Evolutionary conservation across 2,113 vertebrate genomes (phyloP).

Genomic region (Podarcis cretensis): DNA sequence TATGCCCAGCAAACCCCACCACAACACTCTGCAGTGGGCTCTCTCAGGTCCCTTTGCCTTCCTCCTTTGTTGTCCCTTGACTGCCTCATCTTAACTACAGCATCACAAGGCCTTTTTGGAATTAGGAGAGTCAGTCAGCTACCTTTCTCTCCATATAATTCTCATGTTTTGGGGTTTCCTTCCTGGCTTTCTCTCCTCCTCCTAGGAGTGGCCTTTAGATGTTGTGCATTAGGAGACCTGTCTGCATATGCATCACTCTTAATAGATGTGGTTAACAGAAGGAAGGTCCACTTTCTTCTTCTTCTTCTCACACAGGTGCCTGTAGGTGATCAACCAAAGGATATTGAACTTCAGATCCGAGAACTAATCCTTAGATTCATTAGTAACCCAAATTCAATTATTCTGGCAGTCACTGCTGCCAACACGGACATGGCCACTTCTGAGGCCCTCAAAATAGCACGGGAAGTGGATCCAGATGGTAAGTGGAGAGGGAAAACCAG

Average conservation of each 20-base stretch:
- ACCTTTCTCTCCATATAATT: neutral
- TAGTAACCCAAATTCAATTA: conserved; percentile 97
- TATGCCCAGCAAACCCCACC: too few relatives aligned
- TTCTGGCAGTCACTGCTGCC: conserved; percentile 95
- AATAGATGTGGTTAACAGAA: neutral
- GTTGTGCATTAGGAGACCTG: neutral
- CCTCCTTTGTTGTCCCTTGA: neutral
- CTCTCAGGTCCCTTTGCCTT: neutral
- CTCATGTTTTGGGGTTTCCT: neutral
- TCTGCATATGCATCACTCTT: neutral
- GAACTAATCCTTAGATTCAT: conserved; percentile 95
- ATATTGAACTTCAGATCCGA: conserved; percentile 96
- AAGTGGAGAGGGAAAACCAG: conserved; percentile 44
- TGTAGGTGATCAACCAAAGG: conserved; percentile 96
- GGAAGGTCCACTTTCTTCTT: neutral
- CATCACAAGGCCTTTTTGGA: neutral
- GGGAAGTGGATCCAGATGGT: conserved; percentile 97
- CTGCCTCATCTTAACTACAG: neutral
- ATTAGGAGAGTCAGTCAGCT: neutral
- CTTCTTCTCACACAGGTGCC: conserved; percentile 81
- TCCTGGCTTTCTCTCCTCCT: neutral
- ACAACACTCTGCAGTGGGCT: neutral
- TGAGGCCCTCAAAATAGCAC: conserved; percentile 95
- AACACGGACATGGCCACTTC: conserved; percentile 99
- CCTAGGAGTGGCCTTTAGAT: neutral